Evolutionary conservation across 2,888 invertebrate genomes (phyloP).

Genomic region (Eupithecia subumbrata): DNA sequence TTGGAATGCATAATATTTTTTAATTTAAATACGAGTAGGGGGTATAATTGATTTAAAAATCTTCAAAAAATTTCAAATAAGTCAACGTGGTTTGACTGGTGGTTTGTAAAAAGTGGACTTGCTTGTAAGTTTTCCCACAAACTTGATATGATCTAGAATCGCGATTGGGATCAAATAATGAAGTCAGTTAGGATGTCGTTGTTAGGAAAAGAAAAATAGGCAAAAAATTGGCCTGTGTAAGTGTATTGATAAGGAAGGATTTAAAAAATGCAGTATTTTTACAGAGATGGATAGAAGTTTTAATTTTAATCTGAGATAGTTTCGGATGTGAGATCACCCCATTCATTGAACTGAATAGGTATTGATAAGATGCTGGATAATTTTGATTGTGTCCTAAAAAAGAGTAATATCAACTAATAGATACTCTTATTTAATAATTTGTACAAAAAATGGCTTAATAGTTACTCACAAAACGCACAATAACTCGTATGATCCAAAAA

Average conservation of each 20-base stretch:
- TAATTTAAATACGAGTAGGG: neutral
- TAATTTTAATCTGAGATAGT: neutral
- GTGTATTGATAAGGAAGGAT: neutral
- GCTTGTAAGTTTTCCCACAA: neutral
- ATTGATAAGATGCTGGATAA: neutral
- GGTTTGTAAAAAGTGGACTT: neutral
- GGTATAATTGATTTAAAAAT: slow-evolving; percentile 10
- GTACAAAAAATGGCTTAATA: neutral
- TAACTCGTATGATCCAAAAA: neutral
- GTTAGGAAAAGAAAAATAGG: neutral
- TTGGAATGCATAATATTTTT: slow-evolving; percentile 36
- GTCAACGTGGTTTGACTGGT: neutral
- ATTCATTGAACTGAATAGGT: neutral
- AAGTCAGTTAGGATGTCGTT: neutral
- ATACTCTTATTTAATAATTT: neutral
- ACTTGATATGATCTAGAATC: neutral
- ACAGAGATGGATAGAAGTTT: neutral
- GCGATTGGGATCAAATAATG: neutral
- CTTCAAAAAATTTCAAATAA: neutral
- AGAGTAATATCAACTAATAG: neutral
- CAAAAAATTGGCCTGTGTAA: neutral
- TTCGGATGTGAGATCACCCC: neutral
- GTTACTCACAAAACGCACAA: neutral
- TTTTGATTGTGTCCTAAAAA: neutral
- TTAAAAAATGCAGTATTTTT: neutral